These are phyloP conservation scores for Platysternon megacephalum DNA, from an alignment of 2,113 vertebrate species.

Conservation along the genomic window DNA sequence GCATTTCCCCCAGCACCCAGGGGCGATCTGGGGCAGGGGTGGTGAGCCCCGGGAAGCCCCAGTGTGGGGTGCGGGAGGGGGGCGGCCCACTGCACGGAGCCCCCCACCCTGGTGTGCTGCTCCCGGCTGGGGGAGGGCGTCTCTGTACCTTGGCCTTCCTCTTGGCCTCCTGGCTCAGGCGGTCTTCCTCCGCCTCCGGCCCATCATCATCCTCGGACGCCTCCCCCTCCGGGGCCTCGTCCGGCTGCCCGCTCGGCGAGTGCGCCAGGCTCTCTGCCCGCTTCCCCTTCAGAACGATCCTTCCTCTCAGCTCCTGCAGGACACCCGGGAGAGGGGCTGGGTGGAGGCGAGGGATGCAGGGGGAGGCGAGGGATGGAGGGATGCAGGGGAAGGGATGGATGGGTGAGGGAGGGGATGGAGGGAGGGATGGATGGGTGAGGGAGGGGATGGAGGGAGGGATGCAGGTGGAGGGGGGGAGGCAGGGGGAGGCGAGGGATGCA, in stretches of 20 bases:
- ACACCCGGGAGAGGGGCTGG: background rate
- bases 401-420: too few species aligned
- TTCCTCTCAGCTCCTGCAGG: constrained; percentile 86
- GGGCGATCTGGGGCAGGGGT: background rate
- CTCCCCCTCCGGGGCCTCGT: constrained; percentile 80
- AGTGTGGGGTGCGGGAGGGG: background rate
- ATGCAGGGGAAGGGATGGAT: too few species aligned
- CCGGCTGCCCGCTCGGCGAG: constrained; percentile 72
- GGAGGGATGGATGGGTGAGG: too few species aligned
- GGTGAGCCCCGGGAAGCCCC: background rate
- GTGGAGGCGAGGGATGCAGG: background rate
- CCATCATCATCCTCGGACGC: constrained; percentile 53
- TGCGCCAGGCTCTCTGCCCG: constrained; percentile 83
- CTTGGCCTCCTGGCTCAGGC: constrained; percentile 68
- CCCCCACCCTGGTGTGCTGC: background rate
- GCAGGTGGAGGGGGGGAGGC: too few species aligned
- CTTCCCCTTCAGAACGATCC: constrained; percentile 93
- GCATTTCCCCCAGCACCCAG: background rate
- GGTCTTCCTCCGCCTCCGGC: constrained; percentile 52
- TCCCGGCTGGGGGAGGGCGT: background rate
- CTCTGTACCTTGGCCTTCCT: constrained; percentile 78
- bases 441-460: too few species aligned
- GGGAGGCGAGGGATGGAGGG: too few species aligned
- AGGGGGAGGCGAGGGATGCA: too few species aligned
- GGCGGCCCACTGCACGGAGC: too few species aligned